These are phyloP conservation scores for Ictidomys tridecemlineatus DNA, from an alignment of 2,113 vertebrate species.

Conservation along the genomic window DNA sequence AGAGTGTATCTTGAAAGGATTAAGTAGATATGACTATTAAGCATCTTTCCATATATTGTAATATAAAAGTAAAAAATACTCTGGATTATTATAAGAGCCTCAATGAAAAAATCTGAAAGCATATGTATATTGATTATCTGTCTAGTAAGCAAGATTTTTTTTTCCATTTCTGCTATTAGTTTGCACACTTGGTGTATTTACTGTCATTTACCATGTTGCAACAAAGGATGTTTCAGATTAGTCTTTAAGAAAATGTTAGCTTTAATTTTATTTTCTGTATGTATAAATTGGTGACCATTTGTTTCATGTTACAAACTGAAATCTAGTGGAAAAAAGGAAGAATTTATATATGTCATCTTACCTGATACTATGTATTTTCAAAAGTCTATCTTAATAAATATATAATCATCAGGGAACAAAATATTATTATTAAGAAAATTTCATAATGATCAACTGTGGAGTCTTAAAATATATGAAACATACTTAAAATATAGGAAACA, in stretches of 20 bases:
- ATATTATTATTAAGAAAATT: not conserved
- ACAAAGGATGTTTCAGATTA: not conserved
- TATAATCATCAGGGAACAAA: not conserved
- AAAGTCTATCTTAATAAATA: not conserved
- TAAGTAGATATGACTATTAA: not conserved
- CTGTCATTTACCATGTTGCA: not conserved
- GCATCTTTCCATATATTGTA: not conserved
- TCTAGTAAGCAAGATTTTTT: not conserved
- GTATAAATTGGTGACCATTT: not conserved
- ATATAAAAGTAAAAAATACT: not conserved
- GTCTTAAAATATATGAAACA: not conserved
- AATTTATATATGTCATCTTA: not conserved
- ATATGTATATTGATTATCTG: not conserved
- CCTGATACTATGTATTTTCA: not conserved
- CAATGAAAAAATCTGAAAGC: conserved; percentile 14
- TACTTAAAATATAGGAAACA: no score
- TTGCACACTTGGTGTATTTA: conserved; percentile 9
- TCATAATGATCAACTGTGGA: not conserved
- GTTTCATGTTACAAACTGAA: conserved; percentile 38
- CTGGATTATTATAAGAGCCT: not conserved
- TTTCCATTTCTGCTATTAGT: conserved; percentile 17
- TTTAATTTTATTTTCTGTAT: conserved; percentile 31
- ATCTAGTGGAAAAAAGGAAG: not conserved
- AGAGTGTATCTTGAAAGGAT: not conserved
- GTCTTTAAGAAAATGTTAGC: conserved; percentile 21